These are phyloP conservation scores for Diaphora mendica DNA, from an alignment of 2,888 invertebrate genomes.

Conservation along the genomic window DNA sequence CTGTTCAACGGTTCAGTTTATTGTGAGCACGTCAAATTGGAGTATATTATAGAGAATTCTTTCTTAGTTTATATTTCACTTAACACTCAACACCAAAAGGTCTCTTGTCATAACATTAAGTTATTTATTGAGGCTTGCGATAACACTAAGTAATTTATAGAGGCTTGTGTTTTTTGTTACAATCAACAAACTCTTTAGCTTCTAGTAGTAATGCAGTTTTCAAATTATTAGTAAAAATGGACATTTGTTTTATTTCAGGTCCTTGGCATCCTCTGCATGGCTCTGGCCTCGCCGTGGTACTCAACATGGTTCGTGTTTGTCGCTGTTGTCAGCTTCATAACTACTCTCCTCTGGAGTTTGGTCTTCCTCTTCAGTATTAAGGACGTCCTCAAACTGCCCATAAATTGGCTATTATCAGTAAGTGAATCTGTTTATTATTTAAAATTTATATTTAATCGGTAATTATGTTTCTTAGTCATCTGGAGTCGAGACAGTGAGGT, in stretches of 20 bases:
- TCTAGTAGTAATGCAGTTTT: too few species aligned
- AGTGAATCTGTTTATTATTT: slow-evolving; percentile 62
- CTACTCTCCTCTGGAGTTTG: slow-evolving; percentile 92
- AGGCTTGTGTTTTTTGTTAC: too few species aligned
- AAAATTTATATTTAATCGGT: not conserved
- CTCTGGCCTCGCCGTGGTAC: slow-evolving; percentile 90
- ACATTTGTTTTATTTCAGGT: slow-evolving; percentile 84
- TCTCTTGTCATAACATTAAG: too few species aligned
- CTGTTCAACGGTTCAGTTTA: too few species aligned
- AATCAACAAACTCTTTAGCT: too few species aligned
- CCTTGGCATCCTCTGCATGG: slow-evolving; percentile 94
- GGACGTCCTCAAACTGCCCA: slow-evolving; percentile 91
- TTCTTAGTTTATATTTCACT: too few species aligned
- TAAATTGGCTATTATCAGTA: slow-evolving; percentile 94
- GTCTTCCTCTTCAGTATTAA: slow-evolving; percentile 93
- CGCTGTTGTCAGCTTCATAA: slow-evolving; percentile 92
- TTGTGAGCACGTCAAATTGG: too few species aligned
- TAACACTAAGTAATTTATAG: too few species aligned
- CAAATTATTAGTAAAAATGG: not conserved
- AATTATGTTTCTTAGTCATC: not conserved
- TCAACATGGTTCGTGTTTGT: slow-evolving; percentile 95
- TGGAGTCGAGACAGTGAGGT: not conserved
- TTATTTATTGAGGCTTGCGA: too few species aligned
- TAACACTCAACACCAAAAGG: too few species aligned
- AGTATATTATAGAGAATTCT: too few species aligned